Percentiles rank a stretch among this genome's conserved stretches.
Conservation (phyloP, 1,140 invertebrate species). For the Ceratina japonica region DNA sequence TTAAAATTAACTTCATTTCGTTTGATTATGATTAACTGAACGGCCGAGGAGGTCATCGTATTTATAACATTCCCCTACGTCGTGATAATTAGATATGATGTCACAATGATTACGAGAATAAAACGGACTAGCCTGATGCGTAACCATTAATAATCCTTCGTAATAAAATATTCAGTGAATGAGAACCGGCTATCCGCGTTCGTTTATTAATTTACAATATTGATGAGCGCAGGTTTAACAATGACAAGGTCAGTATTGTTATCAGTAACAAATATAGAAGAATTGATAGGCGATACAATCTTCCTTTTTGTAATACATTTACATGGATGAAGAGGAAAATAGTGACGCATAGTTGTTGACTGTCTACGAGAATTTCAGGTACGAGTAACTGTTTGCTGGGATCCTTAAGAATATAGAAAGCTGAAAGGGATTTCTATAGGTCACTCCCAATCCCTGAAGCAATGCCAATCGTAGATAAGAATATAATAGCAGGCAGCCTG, state of each 20-base stretch:
- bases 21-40: neutral
- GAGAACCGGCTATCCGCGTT: neutral
- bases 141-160: neutral
- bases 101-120: constrained; percentile 12
- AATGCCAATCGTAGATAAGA: no score
- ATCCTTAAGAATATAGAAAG: no score
- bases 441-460: no score
- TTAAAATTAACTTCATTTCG: neutral
- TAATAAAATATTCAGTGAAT: neutral
- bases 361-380: neutral
- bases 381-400: neutral
- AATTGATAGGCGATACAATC: no score
- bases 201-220: neutral
- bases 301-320: neutral
- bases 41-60: constrained; percentile 16
- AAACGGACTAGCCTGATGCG: neutral
- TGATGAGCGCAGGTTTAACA: neutral
- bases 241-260: no score
- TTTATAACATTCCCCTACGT: constrained; percentile 7
- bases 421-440: no score
- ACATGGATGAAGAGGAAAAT: neutral
- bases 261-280: no score
- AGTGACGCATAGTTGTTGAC: neutral
- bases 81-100: constrained; percentile 1
- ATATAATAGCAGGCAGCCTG: no score